Evolutionary conservation across 2,797 vertebrate genomes (phyloP).

Genomic region (Pogonophryne albipinna): DNA sequence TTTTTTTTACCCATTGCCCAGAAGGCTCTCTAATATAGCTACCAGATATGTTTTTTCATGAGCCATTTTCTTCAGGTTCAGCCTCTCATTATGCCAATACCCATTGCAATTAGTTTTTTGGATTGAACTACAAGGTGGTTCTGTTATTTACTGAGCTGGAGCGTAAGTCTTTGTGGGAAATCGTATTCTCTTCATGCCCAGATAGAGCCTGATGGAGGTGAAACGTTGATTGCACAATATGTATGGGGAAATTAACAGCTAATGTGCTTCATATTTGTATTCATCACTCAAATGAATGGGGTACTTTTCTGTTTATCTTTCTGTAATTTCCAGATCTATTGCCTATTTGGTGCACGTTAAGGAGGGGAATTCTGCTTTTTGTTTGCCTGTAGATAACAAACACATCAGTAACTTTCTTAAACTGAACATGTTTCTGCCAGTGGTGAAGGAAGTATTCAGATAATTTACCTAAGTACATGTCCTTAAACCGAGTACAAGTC

Average conservation of each 20-base stretch:
- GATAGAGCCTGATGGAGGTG: conserved; percentile 60
- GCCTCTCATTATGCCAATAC: conserved; percentile 72
- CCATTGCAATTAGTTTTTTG: conserved; percentile 67
- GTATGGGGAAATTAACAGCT: conserved; percentile 60
- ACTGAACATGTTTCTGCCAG: background rate
- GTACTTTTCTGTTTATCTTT: conserved; percentile 41
- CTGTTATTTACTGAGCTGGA: conserved; percentile 68
- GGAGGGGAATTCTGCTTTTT: conserved; percentile 13
- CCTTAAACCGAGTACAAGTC: background rate
- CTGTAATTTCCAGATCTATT: conserved; percentile 54
- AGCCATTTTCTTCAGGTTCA: conserved; percentile 73
- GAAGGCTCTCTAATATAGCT: conserved; percentile 71
- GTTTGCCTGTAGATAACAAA: background rate
- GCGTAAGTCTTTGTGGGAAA: conserved; percentile 50
- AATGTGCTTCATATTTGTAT: conserved; percentile 65
- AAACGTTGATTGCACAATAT: conserved; percentile 65
- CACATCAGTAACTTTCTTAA: background rate
- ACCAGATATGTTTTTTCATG: conserved; percentile 75
- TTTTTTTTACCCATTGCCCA: conserved; percentile 50
- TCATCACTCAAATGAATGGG: conserved; percentile 49
- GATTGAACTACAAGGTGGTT: conserved; percentile 52
- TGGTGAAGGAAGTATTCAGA: background rate
- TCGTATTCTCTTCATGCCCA: conserved; percentile 65
- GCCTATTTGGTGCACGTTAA: conserved; percentile 32
- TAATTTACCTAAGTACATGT: background rate